Evolutionary conservation across 92 coral and sea anemone genomes (phyloP), one percentile per base, ranked within the genome.

Genomic region (Virgularia gustaviana): DNA sequence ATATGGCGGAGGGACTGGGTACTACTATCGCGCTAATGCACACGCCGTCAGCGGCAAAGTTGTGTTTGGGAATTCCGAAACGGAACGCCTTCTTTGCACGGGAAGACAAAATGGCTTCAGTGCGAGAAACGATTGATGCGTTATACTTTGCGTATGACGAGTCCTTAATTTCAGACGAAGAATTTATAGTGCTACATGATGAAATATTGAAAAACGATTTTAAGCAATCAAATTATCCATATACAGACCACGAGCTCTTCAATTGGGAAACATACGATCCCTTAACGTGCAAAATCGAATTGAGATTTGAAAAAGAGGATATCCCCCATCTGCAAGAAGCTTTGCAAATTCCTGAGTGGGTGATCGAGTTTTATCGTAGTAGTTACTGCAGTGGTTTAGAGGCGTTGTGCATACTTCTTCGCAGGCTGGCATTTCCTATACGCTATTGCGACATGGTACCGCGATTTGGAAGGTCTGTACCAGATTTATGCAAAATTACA

Each of bases 401-500:
- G 38, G 64, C 63, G 1, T 42, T 68, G 36, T 45, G 75, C 36
- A 68, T 68, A 36, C 59, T 68, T 51, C 76, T 71, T 52, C 45
- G 64, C 39, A 45, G 80, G 41, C 55, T 75, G 41, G 63, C 80
- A 57, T 75, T 57, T 39, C 80, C 80, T 45, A 57, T 44, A 24
- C 74, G 60, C 32, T 75, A 75, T 49, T 42, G 72, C 22, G 59
- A 75, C 41, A 58, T 61, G 74, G 43, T 75, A 28, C 73, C 74
- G 24, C 58, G 80, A 37, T 75, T 75, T 29, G 58, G 57, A 36
- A 33, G 60, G 38, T 52, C 80, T 22, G 80, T 75, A 53, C 80
- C 80, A 36, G 74, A 38, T 45, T 58, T 75, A 16, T 38, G 80
- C 36, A 68, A 57, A 65, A 52, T 75, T 38, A 75, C 80, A 39